phyloP scores from a whole-genome alignment of 2,113 vertebrate genomes.

The Sylvicapra grimmia region DNA sequence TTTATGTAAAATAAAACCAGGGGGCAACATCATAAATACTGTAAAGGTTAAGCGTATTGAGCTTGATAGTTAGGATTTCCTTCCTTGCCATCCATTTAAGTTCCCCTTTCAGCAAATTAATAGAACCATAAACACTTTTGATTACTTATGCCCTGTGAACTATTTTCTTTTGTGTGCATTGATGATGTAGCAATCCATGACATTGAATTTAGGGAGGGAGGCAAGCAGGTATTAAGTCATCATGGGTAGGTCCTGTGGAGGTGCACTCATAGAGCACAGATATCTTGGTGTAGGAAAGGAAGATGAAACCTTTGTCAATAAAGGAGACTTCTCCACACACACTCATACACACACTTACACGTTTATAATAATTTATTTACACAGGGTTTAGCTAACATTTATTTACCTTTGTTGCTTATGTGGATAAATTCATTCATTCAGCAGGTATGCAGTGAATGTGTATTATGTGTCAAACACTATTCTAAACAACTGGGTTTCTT shows the following conservation, averaged over 20 bases:
- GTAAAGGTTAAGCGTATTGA: background rate
- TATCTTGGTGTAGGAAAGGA: background rate
- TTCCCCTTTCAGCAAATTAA: background rate
- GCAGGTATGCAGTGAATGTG: background rate
- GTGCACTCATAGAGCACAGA: background rate
- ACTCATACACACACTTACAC: background rate
- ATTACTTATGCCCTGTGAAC: background rate
- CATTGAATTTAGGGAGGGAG: background rate
- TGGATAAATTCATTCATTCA: background rate
- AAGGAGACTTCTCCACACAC: background rate
- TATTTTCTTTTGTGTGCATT: background rate
- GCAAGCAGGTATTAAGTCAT: background rate
- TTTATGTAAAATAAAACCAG: background rate
- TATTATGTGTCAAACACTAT: background rate
- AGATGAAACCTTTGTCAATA: background rate
- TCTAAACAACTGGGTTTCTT: background rate
- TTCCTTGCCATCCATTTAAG: background rate
- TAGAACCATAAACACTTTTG: background rate
- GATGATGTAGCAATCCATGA: background rate
- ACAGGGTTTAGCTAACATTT: background rate
- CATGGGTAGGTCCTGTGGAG: background rate
- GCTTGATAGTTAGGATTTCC: background rate
- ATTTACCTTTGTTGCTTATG: background rate
- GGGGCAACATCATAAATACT: background rate
- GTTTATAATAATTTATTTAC: background rate